A percentile compares a stretch with the other conserved stretches of the same genome.
Evolutionary conservation across 1,140 invertebrate species (phyloP).

Genomic region (Mactra quadrangularis): DNA sequence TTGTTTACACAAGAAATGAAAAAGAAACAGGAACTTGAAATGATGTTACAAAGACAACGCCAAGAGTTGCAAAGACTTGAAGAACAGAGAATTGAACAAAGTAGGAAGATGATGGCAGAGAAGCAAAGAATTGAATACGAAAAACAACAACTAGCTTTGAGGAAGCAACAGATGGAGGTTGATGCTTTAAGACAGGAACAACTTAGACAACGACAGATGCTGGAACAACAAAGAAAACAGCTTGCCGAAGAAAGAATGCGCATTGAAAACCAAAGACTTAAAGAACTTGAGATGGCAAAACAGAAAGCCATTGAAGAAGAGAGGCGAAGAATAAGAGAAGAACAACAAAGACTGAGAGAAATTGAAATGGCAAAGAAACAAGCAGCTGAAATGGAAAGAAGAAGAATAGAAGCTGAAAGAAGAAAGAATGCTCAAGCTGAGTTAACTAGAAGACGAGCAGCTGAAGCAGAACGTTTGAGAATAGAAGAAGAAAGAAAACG

Average conservation of each 20-base stretch:
- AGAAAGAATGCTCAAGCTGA: slow-evolving; percentile 31
- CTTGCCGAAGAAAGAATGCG: slow-evolving; percentile 20
- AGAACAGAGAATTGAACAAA: slow-evolving; percentile 19
- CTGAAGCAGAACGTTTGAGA: slow-evolving; percentile 24
- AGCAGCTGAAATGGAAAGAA: slow-evolving; percentile 30
- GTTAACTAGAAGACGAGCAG: background rate
- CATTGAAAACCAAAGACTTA: slow-evolving; percentile 36
- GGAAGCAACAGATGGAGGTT: slow-evolving; percentile 49
- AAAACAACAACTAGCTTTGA: slow-evolving; percentile 33
- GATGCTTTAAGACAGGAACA: slow-evolving; percentile 28
- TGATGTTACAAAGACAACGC: slow-evolving; percentile 27
- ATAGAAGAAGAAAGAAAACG: slow-evolving; percentile 36
- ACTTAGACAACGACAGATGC: background rate
- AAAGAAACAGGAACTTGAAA: slow-evolving; percentile 36
- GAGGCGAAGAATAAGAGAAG: slow-evolving; percentile 4
- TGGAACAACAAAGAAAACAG: slow-evolving; percentile 27
- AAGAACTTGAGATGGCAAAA: slow-evolving; percentile 6
- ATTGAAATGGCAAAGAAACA: slow-evolving; percentile 35
- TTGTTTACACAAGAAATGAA: slow-evolving; percentile 5
- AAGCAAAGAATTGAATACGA: slow-evolving; percentile 45
- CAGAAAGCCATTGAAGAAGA: slow-evolving; percentile 40
- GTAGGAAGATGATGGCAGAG: slow-evolving; percentile 15
- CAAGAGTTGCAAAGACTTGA: slow-evolving; percentile 40
- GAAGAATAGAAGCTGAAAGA: slow-evolving; percentile 18
- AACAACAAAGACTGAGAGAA: slow-evolving; percentile 42